Percentiles rank a stretch among this genome's conserved stretches.
phyloP scores from a whole-genome alignment of 2,113 vertebrate genomes.

The Pan paniscus region DNA sequence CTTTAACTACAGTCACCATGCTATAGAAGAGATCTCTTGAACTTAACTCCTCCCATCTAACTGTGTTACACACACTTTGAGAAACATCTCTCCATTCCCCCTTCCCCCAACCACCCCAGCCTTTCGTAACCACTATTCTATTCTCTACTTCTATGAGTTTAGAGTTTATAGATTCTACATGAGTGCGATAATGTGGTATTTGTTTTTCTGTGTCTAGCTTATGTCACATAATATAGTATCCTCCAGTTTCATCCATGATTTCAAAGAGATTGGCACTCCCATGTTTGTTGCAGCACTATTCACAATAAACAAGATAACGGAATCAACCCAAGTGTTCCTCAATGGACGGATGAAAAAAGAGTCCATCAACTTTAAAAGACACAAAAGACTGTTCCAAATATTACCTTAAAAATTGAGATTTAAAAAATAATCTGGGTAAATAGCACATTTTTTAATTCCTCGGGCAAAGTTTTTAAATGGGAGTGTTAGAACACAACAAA shows the following conservation, averaged over 20 bases:
- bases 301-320: neutral
- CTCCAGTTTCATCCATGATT: neutral
- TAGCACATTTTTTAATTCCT: neutral
- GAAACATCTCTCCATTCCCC: neutral
- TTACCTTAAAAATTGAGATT: neutral
- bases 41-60: neutral
- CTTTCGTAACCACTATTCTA: neutral
- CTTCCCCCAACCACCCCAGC: neutral
- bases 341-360: neutral
- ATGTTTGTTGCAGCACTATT: neutral
- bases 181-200: neutral
- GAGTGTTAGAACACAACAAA: neutral
- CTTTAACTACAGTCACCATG: neutral
- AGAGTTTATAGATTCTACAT: neutral
- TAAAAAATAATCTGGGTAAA: neutral
- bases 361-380: constrained; percentile 12
- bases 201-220: neutral
- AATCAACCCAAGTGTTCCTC: neutral
- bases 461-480: constrained; percentile 5
- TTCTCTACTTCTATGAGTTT: neutral
- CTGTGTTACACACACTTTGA: neutral
- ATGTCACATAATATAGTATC: neutral
- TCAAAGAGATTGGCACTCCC: neutral
- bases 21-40: neutral
- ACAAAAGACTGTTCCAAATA: neutral